phyloP scores from a whole-genome alignment of 2,797 vertebrate species.

The Gymnothorax javanicus region DNA sequence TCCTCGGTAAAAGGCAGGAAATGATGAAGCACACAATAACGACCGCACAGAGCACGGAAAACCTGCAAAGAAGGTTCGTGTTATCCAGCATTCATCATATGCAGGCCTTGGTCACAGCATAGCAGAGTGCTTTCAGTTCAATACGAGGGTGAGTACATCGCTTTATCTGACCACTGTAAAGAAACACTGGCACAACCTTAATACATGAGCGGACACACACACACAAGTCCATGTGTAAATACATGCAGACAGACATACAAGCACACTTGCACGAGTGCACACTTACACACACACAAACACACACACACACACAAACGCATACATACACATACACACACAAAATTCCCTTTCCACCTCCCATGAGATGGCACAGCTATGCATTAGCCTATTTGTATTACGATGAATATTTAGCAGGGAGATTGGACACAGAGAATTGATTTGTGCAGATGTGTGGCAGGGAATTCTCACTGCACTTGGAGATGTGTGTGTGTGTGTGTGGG shows the following conservation, averaged over 20 bases:
- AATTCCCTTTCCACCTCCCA: neutral
- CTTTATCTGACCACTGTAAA: neutral
- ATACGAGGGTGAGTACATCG: neutral
- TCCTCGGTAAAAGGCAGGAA: neutral
- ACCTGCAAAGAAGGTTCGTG: neutral
- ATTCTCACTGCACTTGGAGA: neutral
- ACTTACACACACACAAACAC: neutral
- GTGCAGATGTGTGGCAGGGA: neutral
- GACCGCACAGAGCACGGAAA: neutral
- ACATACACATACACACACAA: neutral
- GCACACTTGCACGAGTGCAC: no score
- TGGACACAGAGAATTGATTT: conserved; percentile 6
- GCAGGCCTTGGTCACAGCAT: neutral
- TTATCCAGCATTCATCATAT: neutral
- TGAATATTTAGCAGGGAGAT: neutral
- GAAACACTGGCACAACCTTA: neutral
- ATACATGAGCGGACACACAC: neutral
- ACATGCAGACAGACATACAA: neutral
- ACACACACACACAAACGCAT: neutral
- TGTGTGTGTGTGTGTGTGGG: neutral
- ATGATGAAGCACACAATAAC: neutral
- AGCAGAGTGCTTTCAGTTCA: neutral
- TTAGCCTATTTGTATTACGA: neutral
- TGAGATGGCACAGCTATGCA: neutral
- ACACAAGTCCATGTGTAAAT: neutral